Evolutionary conservation across 2,888 invertebrate species (phyloP).

Genomic region (Pollenia labialis): DNA sequence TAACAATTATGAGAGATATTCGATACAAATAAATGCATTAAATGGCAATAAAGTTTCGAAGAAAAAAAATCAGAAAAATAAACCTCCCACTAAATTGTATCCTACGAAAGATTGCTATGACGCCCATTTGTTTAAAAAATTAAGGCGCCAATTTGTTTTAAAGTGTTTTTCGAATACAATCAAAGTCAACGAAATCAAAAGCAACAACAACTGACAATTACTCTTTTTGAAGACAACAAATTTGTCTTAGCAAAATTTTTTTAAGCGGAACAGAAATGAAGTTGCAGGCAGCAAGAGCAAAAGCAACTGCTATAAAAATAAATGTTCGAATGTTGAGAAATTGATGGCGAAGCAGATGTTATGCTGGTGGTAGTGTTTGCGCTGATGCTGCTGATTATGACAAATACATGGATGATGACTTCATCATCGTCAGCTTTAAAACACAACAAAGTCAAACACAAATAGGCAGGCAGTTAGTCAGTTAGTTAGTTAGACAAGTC

Average conservation of each 20-base stretch:
- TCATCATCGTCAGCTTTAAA: constrained; percentile 40
- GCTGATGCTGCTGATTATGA: constrained; percentile 59
- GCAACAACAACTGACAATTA: constrained; percentile 22
- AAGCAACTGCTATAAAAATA: constrained; percentile 47
- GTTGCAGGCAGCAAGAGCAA: constrained; percentile 14
- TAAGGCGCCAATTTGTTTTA: constrained; percentile 66
- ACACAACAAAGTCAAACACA: not conserved
- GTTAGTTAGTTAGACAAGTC: constrained; percentile 8
- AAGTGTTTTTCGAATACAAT: constrained; percentile 53
- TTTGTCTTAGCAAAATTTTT: constrained; percentile 17
- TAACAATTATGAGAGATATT: constrained; percentile 61
- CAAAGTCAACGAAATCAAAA: constrained; percentile 41
- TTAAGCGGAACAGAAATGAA: constrained; percentile 35
- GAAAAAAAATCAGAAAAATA: constrained; percentile 10
- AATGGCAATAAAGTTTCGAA: constrained; percentile 10
- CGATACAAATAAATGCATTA: constrained; percentile 44
- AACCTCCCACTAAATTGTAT: constrained; percentile 70
- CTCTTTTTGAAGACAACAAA: not conserved
- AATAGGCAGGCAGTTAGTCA: not conserved
- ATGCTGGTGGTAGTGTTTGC: constrained; percentile 1
- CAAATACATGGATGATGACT: constrained; percentile 66
- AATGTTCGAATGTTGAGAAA: constrained; percentile 33
- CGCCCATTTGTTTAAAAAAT: constrained; percentile 50
- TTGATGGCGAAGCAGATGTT: not conserved
- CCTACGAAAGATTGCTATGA: constrained; percentile 56